Conservation (phyloP, 53 echinoderm and acorn worm species). For the Paracentrotus lividus region DNA sequence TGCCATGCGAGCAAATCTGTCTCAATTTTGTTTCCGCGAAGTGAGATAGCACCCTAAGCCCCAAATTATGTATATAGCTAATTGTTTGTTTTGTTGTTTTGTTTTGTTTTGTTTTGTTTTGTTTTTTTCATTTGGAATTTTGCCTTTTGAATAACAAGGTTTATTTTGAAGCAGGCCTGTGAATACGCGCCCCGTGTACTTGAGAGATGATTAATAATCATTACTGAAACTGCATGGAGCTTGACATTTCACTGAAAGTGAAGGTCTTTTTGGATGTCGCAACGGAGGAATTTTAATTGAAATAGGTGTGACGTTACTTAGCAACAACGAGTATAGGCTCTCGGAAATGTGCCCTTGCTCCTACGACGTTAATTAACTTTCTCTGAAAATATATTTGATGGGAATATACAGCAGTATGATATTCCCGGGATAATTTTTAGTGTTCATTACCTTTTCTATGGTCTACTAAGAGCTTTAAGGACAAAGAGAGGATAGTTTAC, state of each 20-base stretch:
- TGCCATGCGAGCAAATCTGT: too few species aligned
- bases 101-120: too few species aligned
- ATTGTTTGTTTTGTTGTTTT: too few species aligned
- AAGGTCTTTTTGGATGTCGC: constrained; percentile 26
- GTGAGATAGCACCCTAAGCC: too few species aligned
- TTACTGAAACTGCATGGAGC: neutral
- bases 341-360: constrained; percentile 22
- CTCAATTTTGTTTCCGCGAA: too few species aligned
- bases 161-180: neutral
- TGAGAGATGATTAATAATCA: neutral
- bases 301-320: constrained; percentile 40
- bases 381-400: constrained; percentile 35
- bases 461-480: too few species aligned
- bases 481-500: too few species aligned
- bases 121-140: neutral
- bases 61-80: too few species aligned
- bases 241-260: constrained; percentile 13
- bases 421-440: neutral
- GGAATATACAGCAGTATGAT: neutral
- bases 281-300: constrained; percentile 49
- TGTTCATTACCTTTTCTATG: too few species aligned
- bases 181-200: neutral
- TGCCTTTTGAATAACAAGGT: neutral
- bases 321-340: constrained; percentile 1
- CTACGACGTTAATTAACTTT: constrained; percentile 24